A percentile compares a stretch with the other conserved stretches of the same genome.
Conservation (phyloP, 2,113 vertebrate genomes). For the Crypturellus undulatus region DNA sequence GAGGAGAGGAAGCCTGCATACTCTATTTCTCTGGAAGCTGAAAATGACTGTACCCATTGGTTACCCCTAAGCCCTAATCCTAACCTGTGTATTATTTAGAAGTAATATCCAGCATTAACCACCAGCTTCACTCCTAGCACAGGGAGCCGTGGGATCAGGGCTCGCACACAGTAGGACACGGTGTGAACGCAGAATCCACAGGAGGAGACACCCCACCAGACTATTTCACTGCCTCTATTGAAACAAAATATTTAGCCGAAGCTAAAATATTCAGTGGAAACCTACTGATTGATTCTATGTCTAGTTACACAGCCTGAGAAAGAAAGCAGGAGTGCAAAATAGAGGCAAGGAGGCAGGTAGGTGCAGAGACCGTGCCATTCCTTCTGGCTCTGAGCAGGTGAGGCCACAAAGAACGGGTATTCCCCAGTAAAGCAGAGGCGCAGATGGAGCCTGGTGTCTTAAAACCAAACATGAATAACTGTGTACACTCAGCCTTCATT, state of each 20-base stretch:
- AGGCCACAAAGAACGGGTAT: background rate
- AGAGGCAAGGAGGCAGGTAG: background rate
- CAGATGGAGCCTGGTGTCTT: background rate
- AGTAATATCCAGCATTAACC: background rate
- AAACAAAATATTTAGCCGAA: background rate
- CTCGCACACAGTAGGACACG: background rate
- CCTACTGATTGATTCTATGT: background rate
- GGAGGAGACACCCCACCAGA: background rate
- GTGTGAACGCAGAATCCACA: background rate
- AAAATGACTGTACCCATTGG: background rate
- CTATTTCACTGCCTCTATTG: background rate
- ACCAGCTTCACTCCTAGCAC: background rate
- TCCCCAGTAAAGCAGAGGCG: background rate
- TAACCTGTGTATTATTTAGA: background rate
- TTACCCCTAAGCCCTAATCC: background rate
- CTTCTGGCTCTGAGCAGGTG: too few species aligned
- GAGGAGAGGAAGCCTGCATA: background rate
- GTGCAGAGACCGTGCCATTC: rapidly evolving
- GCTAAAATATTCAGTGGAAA: background rate
- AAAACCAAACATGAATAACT: background rate
- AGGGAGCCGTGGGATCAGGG: background rate
- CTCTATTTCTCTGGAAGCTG: background rate
- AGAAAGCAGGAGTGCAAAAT: background rate
- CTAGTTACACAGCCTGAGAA: background rate
- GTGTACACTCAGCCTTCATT: background rate